A percentile compares a stretch with the other conserved stretches of the same genome.
These are phyloP conservation scores for Sylvietta virens DNA, from an alignment of 2,113 vertebrate genomes.

Conservation along the genomic window DNA sequence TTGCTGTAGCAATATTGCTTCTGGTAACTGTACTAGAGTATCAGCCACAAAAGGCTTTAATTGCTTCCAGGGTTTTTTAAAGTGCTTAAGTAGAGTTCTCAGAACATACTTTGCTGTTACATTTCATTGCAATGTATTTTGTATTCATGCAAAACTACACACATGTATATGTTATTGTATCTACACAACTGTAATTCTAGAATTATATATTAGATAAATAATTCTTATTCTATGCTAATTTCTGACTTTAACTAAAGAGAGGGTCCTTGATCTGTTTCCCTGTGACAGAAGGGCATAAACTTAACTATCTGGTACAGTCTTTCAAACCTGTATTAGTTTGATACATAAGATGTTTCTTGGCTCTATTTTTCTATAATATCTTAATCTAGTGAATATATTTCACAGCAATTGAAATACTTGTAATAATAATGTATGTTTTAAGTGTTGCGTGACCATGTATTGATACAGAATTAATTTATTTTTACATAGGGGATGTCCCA, in stretches of 20 bases:
- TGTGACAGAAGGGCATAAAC: background rate
- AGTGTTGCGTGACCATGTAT: background rate
- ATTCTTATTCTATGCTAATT: background rate
- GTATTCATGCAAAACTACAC: background rate
- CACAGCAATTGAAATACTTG: background rate
- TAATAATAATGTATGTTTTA: background rate
- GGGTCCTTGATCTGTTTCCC: background rate
- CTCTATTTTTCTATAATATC: background rate
- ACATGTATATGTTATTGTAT: background rate
- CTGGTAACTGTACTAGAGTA: background rate
- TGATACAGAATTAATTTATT: conserved; percentile 46
- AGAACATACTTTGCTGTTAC: background rate
- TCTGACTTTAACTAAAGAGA: background rate
- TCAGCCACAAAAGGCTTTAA: background rate
- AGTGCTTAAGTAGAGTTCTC: background rate
- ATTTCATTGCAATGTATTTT: background rate
- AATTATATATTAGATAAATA: background rate
- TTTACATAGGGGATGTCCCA: conserved; percentile 87
- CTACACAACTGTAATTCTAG: background rate
- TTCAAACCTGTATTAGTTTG: background rate
- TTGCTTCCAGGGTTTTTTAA: background rate
- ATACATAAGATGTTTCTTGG: background rate
- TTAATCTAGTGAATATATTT: background rate
- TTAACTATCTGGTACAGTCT: background rate
- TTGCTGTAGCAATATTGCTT: background rate